Evolutionary conservation across 1,140 invertebrate species (phyloP).

Genomic region (Listronotus bonariensis): DNA sequence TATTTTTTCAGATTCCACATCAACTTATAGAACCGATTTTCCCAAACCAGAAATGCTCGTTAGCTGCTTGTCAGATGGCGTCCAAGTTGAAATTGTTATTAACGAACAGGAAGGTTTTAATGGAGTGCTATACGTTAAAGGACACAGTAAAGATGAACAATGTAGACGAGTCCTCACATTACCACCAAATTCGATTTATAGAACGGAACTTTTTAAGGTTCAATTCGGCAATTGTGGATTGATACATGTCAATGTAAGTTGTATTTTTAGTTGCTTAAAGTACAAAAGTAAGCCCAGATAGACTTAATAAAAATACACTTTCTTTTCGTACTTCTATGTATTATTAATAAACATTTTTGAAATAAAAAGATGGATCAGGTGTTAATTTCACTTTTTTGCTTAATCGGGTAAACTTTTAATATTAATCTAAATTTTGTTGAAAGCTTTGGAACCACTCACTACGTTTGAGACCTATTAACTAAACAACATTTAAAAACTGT

Average conservation of each 20-base stretch:
- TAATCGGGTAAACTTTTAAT: no score
- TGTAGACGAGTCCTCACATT: conserved; percentile 81
- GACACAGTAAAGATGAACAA: conserved; percentile 89
- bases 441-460: no score
- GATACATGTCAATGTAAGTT: conserved; percentile 85
- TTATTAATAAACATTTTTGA: no score
- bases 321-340: no score
- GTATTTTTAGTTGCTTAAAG: no score
- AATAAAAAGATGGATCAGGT: no score
- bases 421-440: no score
- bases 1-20: conserved; percentile 51
- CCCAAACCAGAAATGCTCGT: conserved; percentile 84
- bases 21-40: conserved; percentile 75
- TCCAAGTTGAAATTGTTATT: conserved; percentile 80
- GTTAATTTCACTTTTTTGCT: no score
- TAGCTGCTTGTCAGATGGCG: conserved; percentile 87
- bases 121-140: conserved; percentile 91
- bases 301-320: no score
- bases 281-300: no score
- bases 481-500: no score
- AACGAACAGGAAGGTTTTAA: conserved; percentile 77
- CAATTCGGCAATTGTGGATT: conserved; percentile 89
- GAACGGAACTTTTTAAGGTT: conserved; percentile 86
- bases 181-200: conserved; percentile 67
- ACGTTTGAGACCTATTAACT: no score